Conservation (phyloP, 2,888 invertebrate genomes). For the Drosophila leonis region DNA sequence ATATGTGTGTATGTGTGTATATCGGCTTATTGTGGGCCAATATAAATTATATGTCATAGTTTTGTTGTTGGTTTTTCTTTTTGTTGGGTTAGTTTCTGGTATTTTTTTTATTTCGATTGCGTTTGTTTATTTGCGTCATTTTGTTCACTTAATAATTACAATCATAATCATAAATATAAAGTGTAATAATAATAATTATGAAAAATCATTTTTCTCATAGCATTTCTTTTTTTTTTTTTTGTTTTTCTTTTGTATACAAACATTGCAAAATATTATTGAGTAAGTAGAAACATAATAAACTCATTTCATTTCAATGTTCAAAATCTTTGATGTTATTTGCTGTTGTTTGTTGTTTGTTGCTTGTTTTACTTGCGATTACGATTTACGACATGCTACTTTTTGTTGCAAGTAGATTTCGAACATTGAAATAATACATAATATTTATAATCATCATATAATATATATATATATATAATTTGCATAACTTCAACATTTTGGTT, state of each 20-base stretch:
- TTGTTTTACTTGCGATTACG: constrained; percentile 35
- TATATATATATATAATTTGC: constrained; percentile 62
- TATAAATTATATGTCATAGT: constrained; percentile 29
- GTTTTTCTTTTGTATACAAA: constrained; percentile 57
- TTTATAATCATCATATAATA: constrained; percentile 47
- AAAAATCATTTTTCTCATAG: constrained; percentile 56
- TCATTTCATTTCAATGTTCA: constrained; percentile 57
- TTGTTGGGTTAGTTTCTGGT: constrained; percentile 21
- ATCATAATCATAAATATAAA: constrained; percentile 76
- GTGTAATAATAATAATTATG: constrained; percentile 73
- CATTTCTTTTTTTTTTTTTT: constrained; percentile 8
- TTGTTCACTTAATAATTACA: constrained; percentile 70
- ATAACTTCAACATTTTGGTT: constrained; percentile 65
- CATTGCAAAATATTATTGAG: constrained; percentile 61
- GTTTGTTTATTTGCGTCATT: constrained; percentile 79
- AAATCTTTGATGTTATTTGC: constrained; percentile 42
- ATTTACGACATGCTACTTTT: constrained; percentile 60
- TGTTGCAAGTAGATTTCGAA: constrained; percentile 39
- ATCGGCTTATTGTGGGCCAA: constrained; percentile 30
- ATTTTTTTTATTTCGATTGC: constrained; percentile 38
- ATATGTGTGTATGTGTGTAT: constrained; percentile 46
- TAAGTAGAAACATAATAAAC: constrained; percentile 59
- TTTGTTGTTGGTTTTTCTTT: constrained; percentile 1
- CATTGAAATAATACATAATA: constrained; percentile 55
- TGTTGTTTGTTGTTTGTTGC: constrained; percentile 18